A percentile compares a stretch with the other conserved stretches of the same genome.
Conservation (phyloP, 2,797 vertebrate species). For the Falco novaeseelandiae region DNA sequence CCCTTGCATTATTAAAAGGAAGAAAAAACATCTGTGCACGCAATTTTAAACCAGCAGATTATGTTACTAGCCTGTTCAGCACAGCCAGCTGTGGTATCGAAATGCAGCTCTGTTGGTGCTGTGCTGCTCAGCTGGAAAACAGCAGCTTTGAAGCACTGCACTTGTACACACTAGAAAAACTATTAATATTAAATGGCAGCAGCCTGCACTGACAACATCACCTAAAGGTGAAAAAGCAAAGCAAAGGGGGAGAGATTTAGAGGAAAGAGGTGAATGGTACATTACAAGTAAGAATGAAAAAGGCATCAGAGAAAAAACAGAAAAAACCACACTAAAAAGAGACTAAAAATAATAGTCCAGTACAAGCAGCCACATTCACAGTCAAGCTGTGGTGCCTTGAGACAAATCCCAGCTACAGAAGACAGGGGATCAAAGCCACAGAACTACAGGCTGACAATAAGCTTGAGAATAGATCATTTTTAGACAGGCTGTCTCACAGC, state of each 20-base stretch:
- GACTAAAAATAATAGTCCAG: not conserved
- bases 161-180: not conserved
- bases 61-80: not conserved
- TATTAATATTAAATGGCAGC: not conserved
- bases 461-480: not conserved
- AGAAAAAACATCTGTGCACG: slow-evolving; percentile 37
- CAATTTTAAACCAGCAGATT: not conserved
- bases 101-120: too few species aligned
- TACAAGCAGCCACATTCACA: not conserved
- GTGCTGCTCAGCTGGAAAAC: not conserved
- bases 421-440: not conserved
- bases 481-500: not conserved
- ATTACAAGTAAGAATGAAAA: not conserved
- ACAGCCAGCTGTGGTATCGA: not conserved
- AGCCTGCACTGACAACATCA: not conserved
- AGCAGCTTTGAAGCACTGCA: not conserved
- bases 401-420: not conserved
- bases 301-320: not conserved
- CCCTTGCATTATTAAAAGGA: not conserved
- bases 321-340: not conserved
- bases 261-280: not conserved
- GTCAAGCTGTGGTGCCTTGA: not conserved
- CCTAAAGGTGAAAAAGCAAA: not conserved
- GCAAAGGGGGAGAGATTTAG: not conserved
- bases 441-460: not conserved